Conservation (phyloP, 2,113 vertebrate genomes). For the Rutilus rutilus region DNA sequence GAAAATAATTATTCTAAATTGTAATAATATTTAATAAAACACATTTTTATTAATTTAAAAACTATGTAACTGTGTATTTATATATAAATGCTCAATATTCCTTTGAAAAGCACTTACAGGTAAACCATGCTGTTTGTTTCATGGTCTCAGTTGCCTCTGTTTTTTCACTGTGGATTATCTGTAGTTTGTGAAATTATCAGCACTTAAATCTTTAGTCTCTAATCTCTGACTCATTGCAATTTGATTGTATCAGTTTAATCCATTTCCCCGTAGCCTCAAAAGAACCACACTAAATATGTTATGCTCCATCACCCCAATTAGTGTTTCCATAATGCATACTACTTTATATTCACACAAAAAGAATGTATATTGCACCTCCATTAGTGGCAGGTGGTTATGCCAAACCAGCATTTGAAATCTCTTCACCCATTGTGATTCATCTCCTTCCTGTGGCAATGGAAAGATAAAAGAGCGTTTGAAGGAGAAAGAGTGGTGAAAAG, state of each 20-base stretch:
- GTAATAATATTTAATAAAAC: not conserved
- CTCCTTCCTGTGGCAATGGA: not conserved
- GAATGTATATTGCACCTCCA: not conserved
- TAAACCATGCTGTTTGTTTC: not conserved
- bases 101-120: not conserved
- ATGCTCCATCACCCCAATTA: not conserved
- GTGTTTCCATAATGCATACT: not conserved
- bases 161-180: not conserved
- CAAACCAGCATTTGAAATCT: not conserved
- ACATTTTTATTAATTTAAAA: not conserved
- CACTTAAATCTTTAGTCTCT: not conserved
- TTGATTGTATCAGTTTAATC: not conserved
- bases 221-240: not conserved
- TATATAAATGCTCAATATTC: not conserved
- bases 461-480: conserved; percentile 7
- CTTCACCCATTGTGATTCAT: not conserved
- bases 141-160: not conserved
- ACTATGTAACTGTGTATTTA: not conserved
- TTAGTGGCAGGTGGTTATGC: not conserved
- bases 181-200: not conserved
- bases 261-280: not conserved
- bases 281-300: not conserved
- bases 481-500: conserved; percentile 6
- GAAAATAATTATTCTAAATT: too few relatives aligned
- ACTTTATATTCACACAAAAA: not conserved